phyloP scores from a whole-genome alignment of 2,888 invertebrate genomes.

The Xylophagus ater region DNA sequence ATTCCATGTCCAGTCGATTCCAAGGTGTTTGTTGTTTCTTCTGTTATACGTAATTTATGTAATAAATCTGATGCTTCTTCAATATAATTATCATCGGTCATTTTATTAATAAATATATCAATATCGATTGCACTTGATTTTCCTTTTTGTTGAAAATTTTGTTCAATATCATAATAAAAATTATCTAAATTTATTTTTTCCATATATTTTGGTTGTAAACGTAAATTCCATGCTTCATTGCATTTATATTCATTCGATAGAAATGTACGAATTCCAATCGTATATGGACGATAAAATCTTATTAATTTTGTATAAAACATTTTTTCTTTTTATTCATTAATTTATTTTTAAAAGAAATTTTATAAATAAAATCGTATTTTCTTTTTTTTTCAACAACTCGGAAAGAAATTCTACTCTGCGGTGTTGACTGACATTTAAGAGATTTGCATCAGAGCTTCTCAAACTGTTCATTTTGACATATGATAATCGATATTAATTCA shows the following conservation, averaged over 20 bases:
- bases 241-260: slow-evolving; percentile 64
- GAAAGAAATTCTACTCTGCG: too few species aligned
- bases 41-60: slow-evolving; percentile 58
- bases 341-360: too few species aligned
- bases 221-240: slow-evolving; percentile 55
- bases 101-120: slow-evolving; percentile 66
- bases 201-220: slow-evolving; percentile 51
- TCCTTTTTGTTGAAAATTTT: slow-evolving; percentile 49
- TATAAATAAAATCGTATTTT: too few species aligned
- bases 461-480: too few species aligned
- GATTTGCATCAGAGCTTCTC: too few species aligned
- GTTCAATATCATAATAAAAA: slow-evolving; percentile 59
- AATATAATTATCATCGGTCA: slow-evolving; percentile 45
- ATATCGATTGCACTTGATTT: slow-evolving; percentile 67
- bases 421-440: too few species aligned
- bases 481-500: too few species aligned
- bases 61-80: slow-evolving; percentile 65
- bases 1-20: slow-evolving; percentile 78
- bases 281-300: too few species aligned
- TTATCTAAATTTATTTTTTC: slow-evolving; percentile 52
- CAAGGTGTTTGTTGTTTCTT: slow-evolving; percentile 56
- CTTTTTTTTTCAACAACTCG: too few species aligned
- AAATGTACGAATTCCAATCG: slow-evolving; percentile 46
- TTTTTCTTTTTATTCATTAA: too few species aligned
- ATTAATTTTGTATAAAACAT: too few species aligned